A percentile compares a stretch with the other conserved stretches of the same genome.
These are phyloP conservation scores for Xylocampa areola DNA, from an alignment of 2,888 invertebrate genomes.

Conservation along the genomic window DNA sequence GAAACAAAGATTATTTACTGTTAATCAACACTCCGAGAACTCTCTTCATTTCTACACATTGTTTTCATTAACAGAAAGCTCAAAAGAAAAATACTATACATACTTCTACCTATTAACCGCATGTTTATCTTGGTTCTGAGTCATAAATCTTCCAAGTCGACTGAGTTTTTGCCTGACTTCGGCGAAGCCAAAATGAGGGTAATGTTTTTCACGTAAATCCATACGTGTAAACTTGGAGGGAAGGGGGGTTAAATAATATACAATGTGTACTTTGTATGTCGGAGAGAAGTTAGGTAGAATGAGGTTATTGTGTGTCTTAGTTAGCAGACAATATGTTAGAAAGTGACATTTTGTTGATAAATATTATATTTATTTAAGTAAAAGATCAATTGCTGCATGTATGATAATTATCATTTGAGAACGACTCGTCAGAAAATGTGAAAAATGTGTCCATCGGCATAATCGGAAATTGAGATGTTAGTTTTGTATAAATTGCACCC, in stretches of 20 bases:
- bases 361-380: too few species aligned
- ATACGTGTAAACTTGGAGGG: conserved; percentile 21
- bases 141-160: conserved; percentile 54
- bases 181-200: conserved; percentile 46
- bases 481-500: too few species aligned
- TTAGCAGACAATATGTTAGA: neutral
- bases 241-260: conserved; percentile 32
- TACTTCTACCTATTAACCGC: conserved; percentile 9
- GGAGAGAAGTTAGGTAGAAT: conserved; percentile 14
- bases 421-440: too few species aligned
- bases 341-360: neutral
- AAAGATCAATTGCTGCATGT: too few species aligned
- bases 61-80: conserved; percentile 3
- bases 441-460: too few species aligned
- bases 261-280: conserved; percentile 10
- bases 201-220: conserved; percentile 50
- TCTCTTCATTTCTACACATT: neutral
- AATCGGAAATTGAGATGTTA: too few species aligned
- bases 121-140: conserved; percentile 45
- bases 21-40: too few species aligned
- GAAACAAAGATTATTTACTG: too few species aligned
- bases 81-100: conserved; percentile 4
- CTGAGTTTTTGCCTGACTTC: conserved; percentile 57
- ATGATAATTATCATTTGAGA: too few species aligned
- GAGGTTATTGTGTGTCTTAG: neutral